Base-by-base conservation (phyloP, 2,888 invertebrate species). In the Drosophila helvetica region DNA sequence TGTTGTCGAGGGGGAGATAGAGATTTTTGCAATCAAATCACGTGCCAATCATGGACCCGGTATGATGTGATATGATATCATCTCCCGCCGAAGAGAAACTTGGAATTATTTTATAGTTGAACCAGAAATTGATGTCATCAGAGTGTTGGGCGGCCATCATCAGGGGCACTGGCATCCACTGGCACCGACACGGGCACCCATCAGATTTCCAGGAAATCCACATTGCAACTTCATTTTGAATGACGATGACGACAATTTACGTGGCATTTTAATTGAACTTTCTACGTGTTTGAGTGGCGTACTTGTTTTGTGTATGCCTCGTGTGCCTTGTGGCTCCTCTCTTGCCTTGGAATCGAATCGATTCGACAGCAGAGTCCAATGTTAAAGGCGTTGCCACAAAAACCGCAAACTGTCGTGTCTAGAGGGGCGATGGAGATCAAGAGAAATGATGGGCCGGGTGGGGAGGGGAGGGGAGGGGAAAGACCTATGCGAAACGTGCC, bases 201-300 rank as follows among this genome's bases (percentile, higher is more conserved):
- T 15, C 38, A 38, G n/a, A 43, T 42, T 67, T 67, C 70, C 69
- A 51, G 66, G 59, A 67, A 67, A 59, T 42, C 38, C 30, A 43
- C 27, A 43, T 63, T 47, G 50, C 62, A 57, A 45, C 61, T 65
- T 25, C 55, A 47, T 22, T 33, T 46, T 22, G 15, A 42, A 10
- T 59, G 56, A 62, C 71, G 80, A 79, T 85, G 88, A 85, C 83
- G 78, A 72, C 80, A 72, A 75, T 82, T 89, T 87, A 79, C 89
- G 87, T 86, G 87, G 87, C 78, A 66, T 77, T 68, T 87, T 79
- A 85, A 87, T 86, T 87, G 89, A 87, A 86, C 87, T 85, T 86
- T 86, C 88, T 86, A 89, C 86, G 86, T 86, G 86, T 82, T 89
- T 67, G 74, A 86, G 86, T 82, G 81, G 80, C 51, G 51, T 57